Conservation (phyloP, 2,888 invertebrate genomes). For the Gibbula magus region DNA sequence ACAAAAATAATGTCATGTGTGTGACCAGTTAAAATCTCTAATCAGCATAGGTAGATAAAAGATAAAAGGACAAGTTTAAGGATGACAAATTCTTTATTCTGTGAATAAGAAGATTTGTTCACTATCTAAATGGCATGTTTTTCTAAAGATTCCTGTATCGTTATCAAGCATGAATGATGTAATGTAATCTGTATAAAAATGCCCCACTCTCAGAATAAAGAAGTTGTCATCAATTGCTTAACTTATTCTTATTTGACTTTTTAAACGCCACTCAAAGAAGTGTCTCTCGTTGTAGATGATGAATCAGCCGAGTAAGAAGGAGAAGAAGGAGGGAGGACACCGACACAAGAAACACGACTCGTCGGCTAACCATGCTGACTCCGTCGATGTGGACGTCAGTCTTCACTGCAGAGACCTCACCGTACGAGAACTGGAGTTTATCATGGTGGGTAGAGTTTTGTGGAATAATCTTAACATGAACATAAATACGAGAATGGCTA, state of each 20-base stretch:
- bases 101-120: too few relatives aligned
- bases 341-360: not conserved
- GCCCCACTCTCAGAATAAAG: too few relatives aligned
- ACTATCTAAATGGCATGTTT: too few relatives aligned
- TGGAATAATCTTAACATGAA: not conserved
- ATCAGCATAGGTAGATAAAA: too few relatives aligned
- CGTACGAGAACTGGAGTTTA: conserved; percentile 67
- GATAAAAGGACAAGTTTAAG: too few relatives aligned
- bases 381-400: conserved; percentile 51
- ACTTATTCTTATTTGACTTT: too few relatives aligned
- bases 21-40: too few relatives aligned
- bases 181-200: not conserved
- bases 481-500: not conserved
- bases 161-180: not conserved
- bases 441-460: conserved; percentile 56
- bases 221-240: not conserved
- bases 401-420: conserved; percentile 67
- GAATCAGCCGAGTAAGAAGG: conserved; percentile 36
- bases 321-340: conserved; percentile 27
- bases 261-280: too few relatives aligned
- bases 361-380: conserved; percentile 32
- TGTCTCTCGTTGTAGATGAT: conserved; percentile 41
- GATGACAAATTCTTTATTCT: too few relatives aligned
- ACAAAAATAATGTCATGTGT: too few relatives aligned
- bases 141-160: too few relatives aligned